These are phyloP conservation scores for Terebella lapidaria DNA, from an alignment of 2,888 invertebrate genomes.

Conservation along the genomic window DNA sequence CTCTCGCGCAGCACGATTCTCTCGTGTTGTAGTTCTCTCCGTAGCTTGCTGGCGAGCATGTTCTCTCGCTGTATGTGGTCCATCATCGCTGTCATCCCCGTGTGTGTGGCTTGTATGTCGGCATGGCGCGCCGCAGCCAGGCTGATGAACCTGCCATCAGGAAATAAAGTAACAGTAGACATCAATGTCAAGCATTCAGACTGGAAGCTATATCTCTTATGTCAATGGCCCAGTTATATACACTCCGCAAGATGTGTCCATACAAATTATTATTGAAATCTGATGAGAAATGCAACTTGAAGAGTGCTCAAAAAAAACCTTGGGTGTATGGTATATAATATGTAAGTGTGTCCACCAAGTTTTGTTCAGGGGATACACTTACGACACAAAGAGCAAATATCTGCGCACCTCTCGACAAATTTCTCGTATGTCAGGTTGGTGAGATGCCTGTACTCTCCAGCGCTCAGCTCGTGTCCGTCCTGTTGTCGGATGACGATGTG, in stretches of 20 bases:
- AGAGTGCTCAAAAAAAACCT: too few species aligned
- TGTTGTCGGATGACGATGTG: constrained; percentile 48
- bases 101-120: constrained; percentile 32
- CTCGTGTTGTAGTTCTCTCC: constrained; percentile 50
- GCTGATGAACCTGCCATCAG: constrained; percentile 41
- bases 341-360: too few species aligned
- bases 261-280: too few species aligned
- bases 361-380: too few species aligned
- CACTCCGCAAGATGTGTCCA: too few species aligned
- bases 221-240: too few species aligned
- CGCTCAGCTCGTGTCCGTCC: constrained; percentile 41
- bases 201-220: too few species aligned
- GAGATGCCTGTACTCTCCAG: constrained; percentile 45
- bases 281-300: too few species aligned
- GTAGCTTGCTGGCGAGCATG: constrained; percentile 41
- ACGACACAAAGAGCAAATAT: too few species aligned
- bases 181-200: too few species aligned
- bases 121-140: constrained; percentile 35
- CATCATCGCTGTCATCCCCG: constrained; percentile 35
- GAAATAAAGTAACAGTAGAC: neutral
- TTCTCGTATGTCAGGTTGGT: constrained; percentile 51
- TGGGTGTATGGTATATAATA: too few species aligned
- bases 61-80: constrained; percentile 47
- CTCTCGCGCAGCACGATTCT: constrained; percentile 49
- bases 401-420: constrained; percentile 49